phyloP scores from a whole-genome alignment of 2,113 vertebrate species.

The Hymenochirus boettgeri region DNA sequence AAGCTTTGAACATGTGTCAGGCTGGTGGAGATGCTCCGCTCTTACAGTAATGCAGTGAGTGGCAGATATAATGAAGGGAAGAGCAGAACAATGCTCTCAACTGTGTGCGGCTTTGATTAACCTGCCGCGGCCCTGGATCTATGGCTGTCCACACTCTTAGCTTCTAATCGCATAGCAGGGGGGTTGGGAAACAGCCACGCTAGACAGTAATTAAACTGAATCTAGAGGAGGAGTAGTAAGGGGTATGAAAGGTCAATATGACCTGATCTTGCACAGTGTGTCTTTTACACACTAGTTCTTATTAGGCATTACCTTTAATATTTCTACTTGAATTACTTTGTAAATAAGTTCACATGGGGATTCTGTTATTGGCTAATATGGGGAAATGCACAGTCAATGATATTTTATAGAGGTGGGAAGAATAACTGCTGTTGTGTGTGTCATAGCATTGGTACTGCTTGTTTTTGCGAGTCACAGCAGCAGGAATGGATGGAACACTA shows the following conservation, averaged over 20 bases:
- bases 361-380: no score
- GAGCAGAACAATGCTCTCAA: slow-evolving; percentile 50
- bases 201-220: slow-evolving; percentile 23
- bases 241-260: background rate
- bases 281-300: no score
- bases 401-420: background rate
- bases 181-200: background rate
- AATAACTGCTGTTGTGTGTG: no score
- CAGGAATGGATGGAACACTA: no score
- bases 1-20: slow-evolving; percentile 70
- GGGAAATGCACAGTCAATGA: no score
- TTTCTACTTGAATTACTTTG: background rate
- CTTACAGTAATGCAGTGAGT: slow-evolving; percentile 55
- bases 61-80: slow-evolving; percentile 66
- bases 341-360: background rate
- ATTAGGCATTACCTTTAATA: background rate
- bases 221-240: background rate
- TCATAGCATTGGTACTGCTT: background rate
- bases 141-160: slow-evolving; percentile 20
- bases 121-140: slow-evolving; percentile 52
- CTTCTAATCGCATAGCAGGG: slow-evolving; percentile 19
- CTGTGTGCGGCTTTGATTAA: slow-evolving; percentile 68
- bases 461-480: no score
- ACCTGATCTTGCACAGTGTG: background rate
- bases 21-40: slow-evolving; percentile 60